phyloP scores from a whole-genome alignment of 1,140 invertebrate species.

The Aplysia californica region DNA sequence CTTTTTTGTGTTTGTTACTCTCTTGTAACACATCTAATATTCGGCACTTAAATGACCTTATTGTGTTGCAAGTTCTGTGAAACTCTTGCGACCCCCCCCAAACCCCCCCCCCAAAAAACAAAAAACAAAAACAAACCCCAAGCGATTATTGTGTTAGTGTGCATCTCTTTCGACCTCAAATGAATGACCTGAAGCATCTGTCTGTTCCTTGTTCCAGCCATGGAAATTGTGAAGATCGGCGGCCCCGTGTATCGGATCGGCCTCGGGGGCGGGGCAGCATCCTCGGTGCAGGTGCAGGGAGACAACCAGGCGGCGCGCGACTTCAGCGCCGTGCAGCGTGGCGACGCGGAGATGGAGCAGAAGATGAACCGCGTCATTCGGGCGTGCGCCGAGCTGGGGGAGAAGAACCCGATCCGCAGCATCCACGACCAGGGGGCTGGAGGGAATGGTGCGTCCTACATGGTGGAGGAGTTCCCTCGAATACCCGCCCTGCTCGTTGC shows the following conservation, averaged over 20 bases:
- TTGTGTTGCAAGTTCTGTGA: too few relatives aligned
- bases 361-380: conserved; percentile 94
- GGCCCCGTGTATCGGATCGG: conserved; percentile 96
- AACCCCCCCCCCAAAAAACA: too few relatives aligned
- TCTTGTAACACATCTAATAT: too few relatives aligned
- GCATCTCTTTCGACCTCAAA: too few relatives aligned
- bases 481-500: too few relatives aligned
- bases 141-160: too few relatives aligned
- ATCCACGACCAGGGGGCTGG: conserved; percentile 98
- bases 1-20: too few relatives aligned
- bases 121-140: too few relatives aligned
- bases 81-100: too few relatives aligned
- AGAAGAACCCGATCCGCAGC: conserved; percentile 90
- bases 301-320: conserved; percentile 88
- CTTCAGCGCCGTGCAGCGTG: conserved; percentile 96
- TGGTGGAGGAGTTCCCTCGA: not conserved
- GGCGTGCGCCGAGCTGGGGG: conserved; percentile 86
- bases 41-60: too few relatives aligned
- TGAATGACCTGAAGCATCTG: too few relatives aligned
- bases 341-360: conserved; percentile 99
- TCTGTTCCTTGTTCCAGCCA: too few relatives aligned
- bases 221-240: conserved; percentile 89
- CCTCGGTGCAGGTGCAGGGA: conserved; percentile 91
- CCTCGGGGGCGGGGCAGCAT: conserved; percentile 95
- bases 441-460: conserved; percentile 82